A percentile compares a stretch with the other conserved stretches of the same genome.
phyloP scores from a whole-genome alignment of 2,888 invertebrate genomes.

The Athalia cordata region DNA sequence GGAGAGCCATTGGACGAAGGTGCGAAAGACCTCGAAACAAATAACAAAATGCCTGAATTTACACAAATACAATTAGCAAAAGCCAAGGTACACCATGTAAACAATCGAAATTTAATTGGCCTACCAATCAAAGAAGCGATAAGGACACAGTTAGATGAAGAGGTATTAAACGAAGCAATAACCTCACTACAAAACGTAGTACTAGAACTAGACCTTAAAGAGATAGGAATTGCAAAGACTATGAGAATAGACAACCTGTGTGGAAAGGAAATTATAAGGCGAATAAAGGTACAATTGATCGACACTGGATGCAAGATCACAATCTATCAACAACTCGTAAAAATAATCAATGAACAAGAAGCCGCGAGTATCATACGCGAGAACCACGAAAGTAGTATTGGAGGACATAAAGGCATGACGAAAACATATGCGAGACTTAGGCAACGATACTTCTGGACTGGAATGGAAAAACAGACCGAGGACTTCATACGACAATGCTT shows the following conservation, averaged over 20 bases:
- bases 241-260: conserved; percentile 15
- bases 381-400: neutral
- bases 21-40: neutral
- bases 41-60: neutral
- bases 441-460: conserved; percentile 46
- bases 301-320: conserved; percentile 15
- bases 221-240: neutral
- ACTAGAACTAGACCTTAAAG: neutral
- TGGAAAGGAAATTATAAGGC: neutral
- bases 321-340: conserved; percentile 36
- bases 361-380: neutral
- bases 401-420: no score
- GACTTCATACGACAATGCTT: conserved; percentile 50
- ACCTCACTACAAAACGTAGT: no score
- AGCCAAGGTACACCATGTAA: neutral
- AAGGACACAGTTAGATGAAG: neutral
- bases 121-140: neutral
- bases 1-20: neutral
- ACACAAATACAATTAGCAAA: neutral
- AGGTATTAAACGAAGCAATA: no score
- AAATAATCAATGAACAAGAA: conserved; percentile 1
- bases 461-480: conserved; percentile 48
- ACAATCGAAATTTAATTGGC: neutral
- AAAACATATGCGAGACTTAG: conserved; percentile 45
- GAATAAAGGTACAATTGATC: neutral